Conservation (phyloP, 2,113 vertebrate species). For the Corythoichthys intestinalis region DNA sequence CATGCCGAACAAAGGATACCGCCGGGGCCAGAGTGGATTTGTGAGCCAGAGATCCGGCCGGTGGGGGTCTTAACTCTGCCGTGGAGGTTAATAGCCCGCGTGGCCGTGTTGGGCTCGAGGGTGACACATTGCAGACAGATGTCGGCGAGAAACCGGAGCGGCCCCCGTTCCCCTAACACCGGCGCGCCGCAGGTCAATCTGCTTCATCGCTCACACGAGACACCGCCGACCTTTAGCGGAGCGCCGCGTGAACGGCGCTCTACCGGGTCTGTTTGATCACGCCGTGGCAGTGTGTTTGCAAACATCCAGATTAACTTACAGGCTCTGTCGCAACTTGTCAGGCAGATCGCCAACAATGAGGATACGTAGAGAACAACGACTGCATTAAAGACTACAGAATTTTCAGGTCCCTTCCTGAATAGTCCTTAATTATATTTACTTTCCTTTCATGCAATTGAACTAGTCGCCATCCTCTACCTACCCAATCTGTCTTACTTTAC, state of each 20-base stretch:
- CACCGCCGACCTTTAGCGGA: slow-evolving; percentile 60
- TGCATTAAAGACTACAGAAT: not conserved
- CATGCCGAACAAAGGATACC: slow-evolving; percentile 37
- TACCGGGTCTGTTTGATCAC: slow-evolving; percentile 49
- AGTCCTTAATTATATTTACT: not conserved
- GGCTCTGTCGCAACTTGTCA: not conserved
- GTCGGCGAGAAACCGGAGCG: slow-evolving; percentile 51
- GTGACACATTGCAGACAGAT: slow-evolving; percentile 63
- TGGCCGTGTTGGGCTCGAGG: slow-evolving; percentile 56
- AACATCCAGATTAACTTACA: slow-evolving; percentile 58
- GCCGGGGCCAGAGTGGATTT: slow-evolving; percentile 38
- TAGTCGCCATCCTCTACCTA: not conserved
- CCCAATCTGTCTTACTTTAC: not conserved
- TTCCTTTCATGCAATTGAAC: not conserved
- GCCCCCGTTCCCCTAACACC: slow-evolving; percentile 17
- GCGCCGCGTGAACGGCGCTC: slow-evolving; percentile 27
- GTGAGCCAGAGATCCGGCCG: slow-evolving; percentile 37
- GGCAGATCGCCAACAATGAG: not conserved
- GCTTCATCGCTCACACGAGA: slow-evolving; percentile 66
- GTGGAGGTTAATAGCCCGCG: slow-evolving; percentile 70
- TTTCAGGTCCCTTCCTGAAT: not conserved
- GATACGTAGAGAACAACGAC: slow-evolving; percentile 33
- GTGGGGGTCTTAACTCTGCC: slow-evolving; percentile 48
- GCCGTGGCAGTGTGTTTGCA: slow-evolving; percentile 43
- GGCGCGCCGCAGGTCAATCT: slow-evolving; percentile 45